Evolutionary conservation across 2,113 vertebrate genomes (phyloP).

Genomic region (Melanotaenia duboulayi): DNA sequence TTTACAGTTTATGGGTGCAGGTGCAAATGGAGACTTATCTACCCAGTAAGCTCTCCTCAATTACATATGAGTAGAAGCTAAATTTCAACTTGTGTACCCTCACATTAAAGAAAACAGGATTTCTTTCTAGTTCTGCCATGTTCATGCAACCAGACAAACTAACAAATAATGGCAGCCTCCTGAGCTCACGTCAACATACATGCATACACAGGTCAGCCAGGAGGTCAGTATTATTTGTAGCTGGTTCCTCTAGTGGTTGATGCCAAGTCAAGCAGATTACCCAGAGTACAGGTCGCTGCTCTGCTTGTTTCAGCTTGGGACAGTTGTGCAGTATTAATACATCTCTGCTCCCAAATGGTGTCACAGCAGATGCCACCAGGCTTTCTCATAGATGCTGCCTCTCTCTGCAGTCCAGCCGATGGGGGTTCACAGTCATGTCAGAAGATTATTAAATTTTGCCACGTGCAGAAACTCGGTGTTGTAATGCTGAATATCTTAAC

Average conservation of each 20-base stretch:
- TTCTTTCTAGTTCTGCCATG: not conserved
- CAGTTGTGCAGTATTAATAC: conserved; percentile 60
- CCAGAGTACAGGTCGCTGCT: conserved; percentile 8
- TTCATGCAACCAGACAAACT: not conserved
- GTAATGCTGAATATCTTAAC: not conserved
- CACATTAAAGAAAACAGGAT: not conserved
- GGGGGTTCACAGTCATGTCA: conserved; percentile 32
- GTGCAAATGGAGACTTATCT: conserved; percentile 25
- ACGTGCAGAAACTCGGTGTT: not conserved
- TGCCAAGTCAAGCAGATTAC: conserved; percentile 35
- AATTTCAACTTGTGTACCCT: not conserved
- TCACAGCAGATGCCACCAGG: not conserved
- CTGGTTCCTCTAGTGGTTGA: conserved; percentile 12
- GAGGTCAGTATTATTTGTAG: conserved; percentile 24
- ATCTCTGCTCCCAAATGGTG: conserved; percentile 5
- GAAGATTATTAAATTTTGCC: conserved; percentile 26
- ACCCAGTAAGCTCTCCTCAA: not conserved
- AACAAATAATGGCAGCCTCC: not conserved
- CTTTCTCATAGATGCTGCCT: conserved; percentile 32
- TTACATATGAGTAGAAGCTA: not conserved
- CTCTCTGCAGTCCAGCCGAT: conserved; percentile 28
- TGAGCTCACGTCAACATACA: not conserved
- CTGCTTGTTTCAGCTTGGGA: conserved; percentile 29
- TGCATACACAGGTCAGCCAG: not conserved
- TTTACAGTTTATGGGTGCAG: conserved; percentile 16